Evolutionary conservation across 2,888 invertebrate genomes (phyloP), one percentile per base, ranked within the genome.

Genomic region (Polia nebulosa): DNA sequence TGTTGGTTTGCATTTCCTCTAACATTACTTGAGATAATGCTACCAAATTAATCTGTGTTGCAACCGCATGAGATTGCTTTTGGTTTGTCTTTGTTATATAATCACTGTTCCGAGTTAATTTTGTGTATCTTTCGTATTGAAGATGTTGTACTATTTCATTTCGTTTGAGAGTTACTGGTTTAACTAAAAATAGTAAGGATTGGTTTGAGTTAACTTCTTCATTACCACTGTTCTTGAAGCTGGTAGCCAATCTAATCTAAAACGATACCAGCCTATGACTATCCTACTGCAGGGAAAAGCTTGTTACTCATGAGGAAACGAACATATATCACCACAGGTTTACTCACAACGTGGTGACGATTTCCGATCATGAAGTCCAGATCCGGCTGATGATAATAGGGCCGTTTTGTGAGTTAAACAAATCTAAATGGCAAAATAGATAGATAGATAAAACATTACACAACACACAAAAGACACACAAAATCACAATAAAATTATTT

Each of bases 11-110:
- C 32, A 3, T 62, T 63, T 34, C 22, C 22, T 51, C 15, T 36
- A n/a, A 20, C 34, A n/a, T 20, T 36, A 36, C 51, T 69, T 8
- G 13, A 27, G 41, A 69, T 41, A 27, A 27, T 72, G 20, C n/a
- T 13, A 20, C 11, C 13, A 36, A 39, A 32, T 45, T 58, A 47
- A 32, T 57, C 1, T 58, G 39, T 39, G 7, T 32, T 41, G 59
- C 39, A 67, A 17, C 27, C 27, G 34, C 22, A n/a, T 60, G 47
- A 34, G 36, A 58, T 22, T 36, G 36, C 34, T 25, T 58, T 57
- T 36, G n/a, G 41, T 34, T 25, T 22, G 15, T 49, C 13, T 27
- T 27, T 1, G 32, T n/a, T 34, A 32, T 7, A 36, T 15, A 6
- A 22, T 27, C 27, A 36, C n/a, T 44, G 27, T 51, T 36, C 22